Base-by-base conservation (phyloP, 2,113 vertebrate genomes). In the Ictalurus punctatus region DNA sequence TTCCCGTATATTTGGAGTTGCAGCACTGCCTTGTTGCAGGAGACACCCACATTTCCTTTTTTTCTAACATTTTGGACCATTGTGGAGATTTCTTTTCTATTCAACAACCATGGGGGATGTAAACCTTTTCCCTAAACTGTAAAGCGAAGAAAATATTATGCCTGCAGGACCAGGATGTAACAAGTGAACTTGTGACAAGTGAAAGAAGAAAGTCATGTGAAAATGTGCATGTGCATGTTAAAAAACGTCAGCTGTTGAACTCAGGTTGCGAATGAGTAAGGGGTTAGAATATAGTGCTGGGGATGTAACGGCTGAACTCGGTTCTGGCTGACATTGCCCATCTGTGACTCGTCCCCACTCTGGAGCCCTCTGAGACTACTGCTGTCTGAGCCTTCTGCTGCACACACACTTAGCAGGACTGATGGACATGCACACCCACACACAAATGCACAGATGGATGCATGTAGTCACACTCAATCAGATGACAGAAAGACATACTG, bases 341-440 rank as follows among this genome's bases (percentile, higher is more conserved):
- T 90, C 90, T 91, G 90, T 91, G 90, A 86, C 83, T 83, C 23
- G 37, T 61, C 74, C 40, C 78, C 37, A 54, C 37, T 83, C 58
- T 4, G 56, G 63, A 85, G 90, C 78, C 86, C 90, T 89, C 37
- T 16, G 86, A 85, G 86, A 91, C 34, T 56, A 89, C 90, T 87
- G 81, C 90, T 91, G 88, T 87, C 88, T 58, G 25, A 54, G 54
- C 85, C 86, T 89, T 91, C 83, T 91, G 90, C 58, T 83, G 76
- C 61, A 59, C 34, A 83, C 71, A 80, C 71, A 79, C 61, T 82
- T 82, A 84, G 21, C 48, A 13, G 61, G 59, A 82, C 19, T 16
- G 69, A 73, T 85, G 17, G 63, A 86, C 73, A 76, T 52, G 59
- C 34, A 34, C 87, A 61, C 56, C 80, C 13, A 63, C 82, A 69